phyloP scores from a whole-genome alignment of 2,113 vertebrate species.

The Zosterops pallidus region DNA sequence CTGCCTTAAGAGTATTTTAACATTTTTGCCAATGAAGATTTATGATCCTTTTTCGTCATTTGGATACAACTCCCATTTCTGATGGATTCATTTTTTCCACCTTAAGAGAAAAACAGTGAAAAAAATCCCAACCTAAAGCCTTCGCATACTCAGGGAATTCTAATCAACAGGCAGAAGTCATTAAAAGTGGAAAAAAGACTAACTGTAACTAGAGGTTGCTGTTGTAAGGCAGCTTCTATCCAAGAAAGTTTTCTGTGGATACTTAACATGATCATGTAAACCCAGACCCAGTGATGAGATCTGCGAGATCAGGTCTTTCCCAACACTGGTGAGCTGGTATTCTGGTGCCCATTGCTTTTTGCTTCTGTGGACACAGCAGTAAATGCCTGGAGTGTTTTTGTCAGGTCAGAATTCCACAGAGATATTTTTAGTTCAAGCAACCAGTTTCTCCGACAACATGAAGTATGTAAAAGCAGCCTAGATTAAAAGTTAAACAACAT shows the following conservation, averaged over 20 bases:
- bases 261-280: background rate
- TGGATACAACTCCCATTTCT: background rate
- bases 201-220: background rate
- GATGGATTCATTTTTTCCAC: background rate
- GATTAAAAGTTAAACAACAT: background rate
- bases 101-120: background rate
- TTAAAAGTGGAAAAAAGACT: background rate
- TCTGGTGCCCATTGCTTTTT: background rate
- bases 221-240: background rate
- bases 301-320: background rate
- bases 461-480: background rate
- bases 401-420: constrained; percentile 2
- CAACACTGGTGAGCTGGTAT: background rate
- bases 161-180: background rate
- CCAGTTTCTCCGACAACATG: background rate
- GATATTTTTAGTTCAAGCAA: constrained; percentile 14
- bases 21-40: background rate
- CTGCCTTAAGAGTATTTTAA: background rate
- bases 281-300: background rate
- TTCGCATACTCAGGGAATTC: background rate
- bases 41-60: background rate
- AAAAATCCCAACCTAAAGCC: background rate
- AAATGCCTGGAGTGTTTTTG: constrained; percentile 11
- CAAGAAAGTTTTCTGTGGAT: background rate
- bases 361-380: background rate